Evolutionary conservation across 2,797 vertebrate genomes (phyloP), one percentile per base, ranked within the genome.

Genomic region (Scleropages formosus): DNA sequence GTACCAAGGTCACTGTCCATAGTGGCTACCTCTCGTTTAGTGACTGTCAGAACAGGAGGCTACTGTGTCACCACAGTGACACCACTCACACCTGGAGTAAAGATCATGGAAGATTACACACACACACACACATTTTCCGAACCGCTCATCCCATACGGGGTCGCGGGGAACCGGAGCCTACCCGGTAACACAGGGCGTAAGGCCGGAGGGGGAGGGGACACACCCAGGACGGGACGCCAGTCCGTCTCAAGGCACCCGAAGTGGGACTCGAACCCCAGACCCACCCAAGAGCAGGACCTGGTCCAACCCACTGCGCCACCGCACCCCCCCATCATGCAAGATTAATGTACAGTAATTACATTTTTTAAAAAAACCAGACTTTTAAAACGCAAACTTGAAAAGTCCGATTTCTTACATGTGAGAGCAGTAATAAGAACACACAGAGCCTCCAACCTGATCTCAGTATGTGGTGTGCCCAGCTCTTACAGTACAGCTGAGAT

Each of bases 21-120:
- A 79, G 70, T 77, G 80, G 27, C 81, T 44, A 75, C 84, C 64
- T 86, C 51, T 84, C 85, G 85, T 82, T 10, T 81, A 69, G 10
- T 82, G 78, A 82, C 8, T 0, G 75, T 18, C 76, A 84, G 65
- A 81, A 77, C 81, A 79, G 79, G 31, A 80, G 84, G 85, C 60
- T 76, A 84, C 85, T 90, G 89, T 67, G 86, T 89, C 8, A 87
- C 47, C 79, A 82, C 81, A 4, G 71, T 82, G 77, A 81, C 66
- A 68, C 66, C 66, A 68, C 11, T 49, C 31, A 68, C 66, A 68
- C 20, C 66, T 68, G n/a, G 24, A n/a, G 53, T 13, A 51, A 26
- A 49, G 44, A 26, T 4, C 16, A 20, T 22, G 11, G 44, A 1
- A 46, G n/a, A n/a, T n/a, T n/a, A n/a, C n/a, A n/a, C n/a, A n/a